Evolutionary conservation across 2,113 vertebrate species (phyloP), one percentile per base, ranked within the genome.

Genomic region (Amphiprion ocellaris): DNA sequence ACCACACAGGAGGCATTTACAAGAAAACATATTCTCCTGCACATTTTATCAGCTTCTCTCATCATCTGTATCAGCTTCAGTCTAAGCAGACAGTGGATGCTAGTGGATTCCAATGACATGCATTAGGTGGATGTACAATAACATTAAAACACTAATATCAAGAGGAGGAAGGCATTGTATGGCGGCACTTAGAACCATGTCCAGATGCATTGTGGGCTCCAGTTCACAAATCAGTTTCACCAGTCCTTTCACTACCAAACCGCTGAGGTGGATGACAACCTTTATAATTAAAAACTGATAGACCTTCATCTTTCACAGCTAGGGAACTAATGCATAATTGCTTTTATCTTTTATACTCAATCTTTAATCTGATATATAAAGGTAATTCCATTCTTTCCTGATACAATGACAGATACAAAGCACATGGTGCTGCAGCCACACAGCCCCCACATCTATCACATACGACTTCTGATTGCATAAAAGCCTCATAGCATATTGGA

Each of bases 391-490:
- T 65, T 70, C 12, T 58, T 52, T 55, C 19, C 28, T 44, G 21
- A 63, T 69, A 14, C 17, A 50, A 5, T 60, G 71, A 70, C 65
- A 69, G 65, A 63, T 74, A 82, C 24, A 70, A 70, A 71, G 54
- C 28, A 59, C 14, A 44, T 5, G 50, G 74, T 49, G 30, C 54
- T 52, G 1, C 16, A 37, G 14, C 33, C 30, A 7, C 60, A 26
- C 21, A 19, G 21, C 12, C 1, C 26, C 61, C 50, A 53, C 54
- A 71, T 60, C 46, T 33, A n/a, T 71, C 59, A 70, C 26, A 49
- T 2, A 33, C 56, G 46, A 60, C 39, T 46, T 65, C 17, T 55
- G 19, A 66, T 72, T 49, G 69, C 33, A 55, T n/a, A 24, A 61
- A 60, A 67, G n/a, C 64, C 10, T 17, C 26, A 58, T 39, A 66